A percentile compares a stretch with the other conserved stretches of the same genome.
Evolutionary conservation across 2,797 vertebrate species (phyloP).

Genomic region (Catamblyrhynchus diadema): DNA sequence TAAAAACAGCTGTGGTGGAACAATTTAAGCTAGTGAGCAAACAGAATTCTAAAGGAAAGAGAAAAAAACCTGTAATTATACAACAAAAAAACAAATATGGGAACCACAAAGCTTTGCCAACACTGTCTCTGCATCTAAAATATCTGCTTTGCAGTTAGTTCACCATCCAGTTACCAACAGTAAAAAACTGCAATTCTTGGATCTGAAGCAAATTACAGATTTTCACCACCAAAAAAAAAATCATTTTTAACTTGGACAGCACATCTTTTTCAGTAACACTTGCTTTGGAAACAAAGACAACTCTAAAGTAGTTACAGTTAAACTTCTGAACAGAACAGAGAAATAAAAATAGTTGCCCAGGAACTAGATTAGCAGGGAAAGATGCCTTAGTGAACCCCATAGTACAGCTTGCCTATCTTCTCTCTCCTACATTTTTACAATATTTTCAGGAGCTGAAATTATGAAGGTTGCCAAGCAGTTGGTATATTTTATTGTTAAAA

Average conservation of each 20-base stretch:
- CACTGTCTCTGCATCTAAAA: slow-evolving; percentile 25
- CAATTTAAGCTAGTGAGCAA: slow-evolving; percentile 24
- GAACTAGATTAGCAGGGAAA: background rate
- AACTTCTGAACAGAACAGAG: background rate
- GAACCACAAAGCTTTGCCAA: slow-evolving; percentile 38
- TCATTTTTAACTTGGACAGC: background rate
- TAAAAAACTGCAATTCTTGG: background rate
- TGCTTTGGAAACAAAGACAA: background rate
- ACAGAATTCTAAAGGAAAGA: slow-evolving; percentile 3
- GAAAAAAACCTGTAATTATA: slow-evolving; percentile 26
- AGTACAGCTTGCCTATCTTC: background rate
- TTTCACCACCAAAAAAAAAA: background rate
- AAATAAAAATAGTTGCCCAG: background rate
- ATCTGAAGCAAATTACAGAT: background rate
- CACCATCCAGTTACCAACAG: background rate
- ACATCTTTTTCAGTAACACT: background rate
- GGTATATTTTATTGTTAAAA: rapidly evolving
- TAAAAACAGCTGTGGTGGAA: slow-evolving; percentile 53
- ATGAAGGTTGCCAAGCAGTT: background rate
- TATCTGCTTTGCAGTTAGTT: background rate
- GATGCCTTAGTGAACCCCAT: background rate
- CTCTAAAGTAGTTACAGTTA: background rate
- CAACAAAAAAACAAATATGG: slow-evolving; percentile 34
- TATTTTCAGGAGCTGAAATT: background rate
- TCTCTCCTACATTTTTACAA: background rate